Base-by-base conservation (phyloP, 1,140 invertebrate genomes). In the Euschistus heros region DNA sequence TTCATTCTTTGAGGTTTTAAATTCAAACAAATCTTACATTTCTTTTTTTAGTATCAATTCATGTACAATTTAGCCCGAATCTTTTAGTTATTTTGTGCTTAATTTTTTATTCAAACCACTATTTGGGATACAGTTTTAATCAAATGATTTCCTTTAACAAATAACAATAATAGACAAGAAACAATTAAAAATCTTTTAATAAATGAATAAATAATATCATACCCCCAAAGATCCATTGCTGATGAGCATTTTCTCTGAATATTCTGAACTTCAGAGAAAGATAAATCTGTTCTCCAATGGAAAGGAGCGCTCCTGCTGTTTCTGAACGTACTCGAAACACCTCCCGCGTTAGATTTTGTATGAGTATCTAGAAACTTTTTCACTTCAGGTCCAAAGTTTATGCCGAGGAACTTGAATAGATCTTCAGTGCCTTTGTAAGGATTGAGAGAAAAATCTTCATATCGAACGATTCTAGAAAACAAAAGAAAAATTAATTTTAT, bases 141-240 rank as follows among this genome's bases (percentile, higher is more conserved):
- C 13, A 20, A 20, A 24, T 54, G 6, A 24, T 13, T 2, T 54
- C 2, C 4, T 54, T 3, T 54, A 3, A 54, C 4, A 10, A 22
- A 4, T 20, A 20, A 54, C 10, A 13, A 54, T 54, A 54, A 20
- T 47, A n/a, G 13, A n/a, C 46, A 47, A 18, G 2, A 4, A 4
- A n/a, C 13, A 47, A n/a, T 3, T n/a, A 47, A 3, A n/a, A n/a
- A n/a, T 5, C n/a, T n/a, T n/a, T n/a, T 47, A 18, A 47, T n/a
- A 18, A 47, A n/a, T 47, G 13, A 47, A 10, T 18, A 54, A 3
- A 30, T 54, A 22, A 24, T 10, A 17, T 8, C 73, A 67, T 92
- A 93, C n/a, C 89, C 89, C 88, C 89, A 92, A 44, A 87, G 72
- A 62, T 80, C 77, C 87, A 92, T 89, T 0, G 89, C 88, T 67